Conservation (phyloP, 2,888 invertebrate species). For the Rhaphigaster nebulosa region DNA sequence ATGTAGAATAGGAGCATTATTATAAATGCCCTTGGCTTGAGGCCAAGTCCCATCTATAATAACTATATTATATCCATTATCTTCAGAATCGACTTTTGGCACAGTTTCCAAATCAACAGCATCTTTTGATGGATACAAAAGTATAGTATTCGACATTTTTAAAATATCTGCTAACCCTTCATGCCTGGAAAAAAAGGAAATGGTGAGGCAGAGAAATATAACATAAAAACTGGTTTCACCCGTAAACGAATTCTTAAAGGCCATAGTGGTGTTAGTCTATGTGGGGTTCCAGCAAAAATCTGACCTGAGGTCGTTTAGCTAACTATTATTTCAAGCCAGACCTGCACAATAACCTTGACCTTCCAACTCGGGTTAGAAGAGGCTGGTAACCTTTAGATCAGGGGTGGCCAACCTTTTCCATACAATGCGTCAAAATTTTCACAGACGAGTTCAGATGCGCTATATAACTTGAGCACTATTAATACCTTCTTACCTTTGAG, state of each 20-base stretch:
- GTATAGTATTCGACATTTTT: constrained; percentile 77
- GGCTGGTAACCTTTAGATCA: no score
- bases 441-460: no score
- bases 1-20: constrained; percentile 83
- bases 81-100: constrained; percentile 67
- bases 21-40: constrained; percentile 92
- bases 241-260: neutral
- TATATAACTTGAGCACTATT: no score
- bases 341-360: no score
- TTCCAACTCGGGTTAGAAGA: no score
- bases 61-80: constrained; percentile 79
- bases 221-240: neutral
- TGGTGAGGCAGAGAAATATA: neutral
- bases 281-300: neutral
- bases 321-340: neutral
- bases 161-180: constrained; percentile 78
- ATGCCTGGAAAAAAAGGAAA: constrained; percentile 67
- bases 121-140: constrained; percentile 85
- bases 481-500: no score
- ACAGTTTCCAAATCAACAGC: constrained; percentile 79
- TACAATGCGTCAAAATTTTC: no score
- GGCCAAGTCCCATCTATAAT: constrained; percentile 96
- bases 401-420: no score
- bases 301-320: neutral
- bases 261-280: no score